phyloP scores from a whole-genome alignment of 2,797 vertebrate species.

The Clamator glandarius region DNA sequence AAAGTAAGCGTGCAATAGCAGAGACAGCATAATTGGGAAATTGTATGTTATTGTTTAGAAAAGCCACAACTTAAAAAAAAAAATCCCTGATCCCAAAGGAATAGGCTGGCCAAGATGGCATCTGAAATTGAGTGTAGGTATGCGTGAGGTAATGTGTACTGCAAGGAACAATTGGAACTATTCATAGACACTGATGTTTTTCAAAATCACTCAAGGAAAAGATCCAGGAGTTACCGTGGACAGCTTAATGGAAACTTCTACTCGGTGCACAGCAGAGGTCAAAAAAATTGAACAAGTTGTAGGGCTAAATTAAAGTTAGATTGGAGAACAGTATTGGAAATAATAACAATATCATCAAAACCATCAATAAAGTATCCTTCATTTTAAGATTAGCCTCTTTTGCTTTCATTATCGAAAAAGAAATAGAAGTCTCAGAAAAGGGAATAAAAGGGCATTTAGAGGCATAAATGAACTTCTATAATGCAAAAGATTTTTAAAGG shows the following conservation, averaged over 20 bases:
- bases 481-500: neutral
- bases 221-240: constrained; percentile 20
- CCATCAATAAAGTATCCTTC: neutral
- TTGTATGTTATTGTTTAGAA: neutral
- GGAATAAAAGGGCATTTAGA: neutral
- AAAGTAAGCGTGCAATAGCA: neutral
- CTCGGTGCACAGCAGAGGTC: constrained; percentile 50
- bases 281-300: constrained; percentile 59
- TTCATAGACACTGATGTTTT: constrained; percentile 15
- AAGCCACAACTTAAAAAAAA: neutral
- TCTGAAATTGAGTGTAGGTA: neutral
- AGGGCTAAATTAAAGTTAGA: constrained; percentile 27
- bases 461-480: neutral
- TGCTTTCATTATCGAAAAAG: neutral
- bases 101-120: neutral
- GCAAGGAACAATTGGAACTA: constrained; percentile 15
- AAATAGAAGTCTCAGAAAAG: neutral
- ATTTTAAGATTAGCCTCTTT: neutral
- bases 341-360: neutral
- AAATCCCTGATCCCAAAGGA: neutral
- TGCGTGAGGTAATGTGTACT: constrained; percentile 1
- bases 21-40: neutral
- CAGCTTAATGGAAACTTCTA: constrained; percentile 68
- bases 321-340: constrained; percentile 21
- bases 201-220: constrained; percentile 51